Conservation (phyloP, 37 sponge, comb jelly and placozoan species). For the Axinella damicornis region DNA sequence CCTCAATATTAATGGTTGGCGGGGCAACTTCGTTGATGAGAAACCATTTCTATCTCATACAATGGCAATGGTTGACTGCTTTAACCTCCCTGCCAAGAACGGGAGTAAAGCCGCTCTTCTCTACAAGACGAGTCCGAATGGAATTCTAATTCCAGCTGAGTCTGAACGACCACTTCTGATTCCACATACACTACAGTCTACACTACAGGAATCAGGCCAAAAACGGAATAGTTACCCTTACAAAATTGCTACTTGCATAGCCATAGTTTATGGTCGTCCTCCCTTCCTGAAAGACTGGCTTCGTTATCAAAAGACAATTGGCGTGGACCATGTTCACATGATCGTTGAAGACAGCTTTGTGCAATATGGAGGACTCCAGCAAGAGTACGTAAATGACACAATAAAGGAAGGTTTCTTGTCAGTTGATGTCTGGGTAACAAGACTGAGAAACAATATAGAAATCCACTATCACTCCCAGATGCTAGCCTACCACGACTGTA, state of each 20-base stretch:
- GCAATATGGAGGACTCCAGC: background rate
- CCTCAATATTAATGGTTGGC: conserved; percentile 1
- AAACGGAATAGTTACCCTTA: no score
- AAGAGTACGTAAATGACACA: background rate
- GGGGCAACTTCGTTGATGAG: background rate
- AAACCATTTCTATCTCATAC: background rate
- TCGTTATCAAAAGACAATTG: conserved; percentile 8
- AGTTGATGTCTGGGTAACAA: background rate
- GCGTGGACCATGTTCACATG: conserved; percentile 11
- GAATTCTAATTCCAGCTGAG: background rate
- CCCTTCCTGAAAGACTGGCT: conserved; percentile 2
- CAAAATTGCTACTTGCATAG: conserved; percentile 11
- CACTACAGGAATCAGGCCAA: no score
- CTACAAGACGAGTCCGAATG: background rate
- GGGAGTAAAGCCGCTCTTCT: background rate
- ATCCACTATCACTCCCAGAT: conserved; percentile 24
- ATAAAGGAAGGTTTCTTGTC: background rate
- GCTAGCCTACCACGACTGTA: conserved; percentile 22
- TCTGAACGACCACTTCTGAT: conserved; percentile 8
- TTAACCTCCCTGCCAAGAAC: conserved; percentile 9
- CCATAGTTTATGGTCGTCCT: conserved; percentile 5
- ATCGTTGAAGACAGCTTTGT: conserved; percentile 8
- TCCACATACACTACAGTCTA: background rate
- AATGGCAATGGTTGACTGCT: conserved; percentile 22
- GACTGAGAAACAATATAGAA: background rate